Evolutionary conservation across 2,888 invertebrate species (phyloP), one percentile per base, ranked within the genome.

Genomic region (Epirrita christyi): DNA sequence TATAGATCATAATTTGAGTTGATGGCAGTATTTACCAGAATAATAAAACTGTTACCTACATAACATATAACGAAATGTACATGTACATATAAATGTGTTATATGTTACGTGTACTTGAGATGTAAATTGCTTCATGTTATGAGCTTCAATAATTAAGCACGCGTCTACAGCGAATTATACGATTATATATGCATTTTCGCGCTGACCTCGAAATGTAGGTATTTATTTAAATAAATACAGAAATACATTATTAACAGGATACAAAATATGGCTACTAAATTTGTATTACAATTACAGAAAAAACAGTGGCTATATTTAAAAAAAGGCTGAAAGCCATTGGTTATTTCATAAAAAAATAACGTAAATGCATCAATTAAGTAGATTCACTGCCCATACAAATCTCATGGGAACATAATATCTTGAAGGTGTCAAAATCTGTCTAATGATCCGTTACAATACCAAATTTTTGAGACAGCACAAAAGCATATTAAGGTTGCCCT

Each of bases 361-460:
- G 63, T 62, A 59, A 45, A 55, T 59, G 59, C 59, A 60, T 75
- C 73, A 72, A 75, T 73, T 75, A 76, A 67, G 57, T 55, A 66
- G 64, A 57, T 53, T 58, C 54, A 56, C 65, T 69, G 68, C 63
- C 70, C 64, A 66, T 57, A 70, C 63, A 76, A 76, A 75, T 80
- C 77, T 79, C 85, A 83, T 76, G 87, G 81, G 85, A 88, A 85
- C 70, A 71, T 67, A n/a, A n/a, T n/a, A 55, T 63, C 51, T 63
- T 50, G 58, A 64, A 82, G 71, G 79, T 83, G 85, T 86, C 85
- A 85, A 87, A 78, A 85, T 73, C 59, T 71, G 65, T 68, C 83
- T 87, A 89, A 89, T 86, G 88, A 89, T 79, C 77, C 88, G 72
- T 76, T n/a, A 67, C 73, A 68, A 76, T 75, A 72, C 72, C 70